phyloP scores from a whole-genome alignment of 2,797 vertebrate species.

The Gambelia wislizenii region DNA sequence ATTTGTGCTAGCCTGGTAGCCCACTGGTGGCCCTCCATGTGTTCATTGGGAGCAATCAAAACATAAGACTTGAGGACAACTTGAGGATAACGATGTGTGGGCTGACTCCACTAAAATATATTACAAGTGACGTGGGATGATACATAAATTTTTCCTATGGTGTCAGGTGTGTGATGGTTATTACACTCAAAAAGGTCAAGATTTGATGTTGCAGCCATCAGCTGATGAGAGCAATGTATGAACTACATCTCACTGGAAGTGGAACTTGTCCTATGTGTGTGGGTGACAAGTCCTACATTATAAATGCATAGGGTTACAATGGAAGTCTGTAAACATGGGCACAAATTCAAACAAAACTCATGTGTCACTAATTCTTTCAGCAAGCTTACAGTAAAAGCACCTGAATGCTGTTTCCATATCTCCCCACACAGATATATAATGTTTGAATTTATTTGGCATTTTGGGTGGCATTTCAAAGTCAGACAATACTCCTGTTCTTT shows the following conservation, averaged over 20 bases:
- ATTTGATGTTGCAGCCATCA: background rate
- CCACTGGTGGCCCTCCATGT: too few species aligned
- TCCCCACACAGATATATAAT: background rate
- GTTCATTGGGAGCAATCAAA: background rate
- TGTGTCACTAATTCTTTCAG: background rate
- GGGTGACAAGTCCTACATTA: background rate
- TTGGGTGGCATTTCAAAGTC: conserved; percentile 49
- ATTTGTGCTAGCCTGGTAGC: too few species aligned
- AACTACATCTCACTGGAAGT: background rate
- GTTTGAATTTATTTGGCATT: conserved; percentile 37
- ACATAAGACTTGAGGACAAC: background rate
- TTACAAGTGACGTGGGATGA: background rate
- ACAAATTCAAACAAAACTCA: background rate
- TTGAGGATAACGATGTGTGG: background rate
- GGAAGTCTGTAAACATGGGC: background rate
- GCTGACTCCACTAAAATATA: background rate
- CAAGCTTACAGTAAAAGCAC: conserved; percentile 14
- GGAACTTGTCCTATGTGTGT: background rate
- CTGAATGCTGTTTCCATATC: conserved; percentile 1
- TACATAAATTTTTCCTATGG: background rate
- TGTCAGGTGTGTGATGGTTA: background rate
- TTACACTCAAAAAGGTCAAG: background rate
- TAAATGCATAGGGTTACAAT: background rate
- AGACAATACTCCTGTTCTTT: conserved; percentile 47
- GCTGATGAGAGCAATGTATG: background rate